phyloP scores from a whole-genome alignment of 2,888 invertebrate species.

The Lordiphosa fenestrarum region DNA sequence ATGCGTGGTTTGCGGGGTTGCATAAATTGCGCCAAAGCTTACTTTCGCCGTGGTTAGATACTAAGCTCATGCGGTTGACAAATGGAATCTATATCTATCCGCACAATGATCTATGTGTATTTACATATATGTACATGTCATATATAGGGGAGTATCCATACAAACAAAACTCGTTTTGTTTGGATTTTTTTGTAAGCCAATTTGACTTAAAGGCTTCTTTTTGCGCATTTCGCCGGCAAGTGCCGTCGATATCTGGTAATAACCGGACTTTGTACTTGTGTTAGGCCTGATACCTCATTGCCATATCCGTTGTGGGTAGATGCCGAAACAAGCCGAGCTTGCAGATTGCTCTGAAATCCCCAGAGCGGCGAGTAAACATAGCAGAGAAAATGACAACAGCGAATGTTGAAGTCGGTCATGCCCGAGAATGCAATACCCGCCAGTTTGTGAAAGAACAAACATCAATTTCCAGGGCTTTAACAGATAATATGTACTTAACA shows the following conservation, averaged over 20 bases:
- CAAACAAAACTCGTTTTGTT: slow-evolving; percentile 24
- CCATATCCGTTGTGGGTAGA: neutral
- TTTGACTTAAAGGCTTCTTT: slow-evolving; percentile 40
- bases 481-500: no score
- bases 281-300: slow-evolving; percentile 13
- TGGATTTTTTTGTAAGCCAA: slow-evolving; percentile 17
- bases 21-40: slow-evolving; percentile 5
- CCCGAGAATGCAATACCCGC: no score
- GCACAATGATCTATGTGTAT: slow-evolving; percentile 5
- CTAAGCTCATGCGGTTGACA: slow-evolving; percentile 27
- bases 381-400: no score
- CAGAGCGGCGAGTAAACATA: no score
- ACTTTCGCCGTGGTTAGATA: slow-evolving; percentile 17
- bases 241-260: slow-evolving; percentile 47
- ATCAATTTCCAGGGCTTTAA: no score
- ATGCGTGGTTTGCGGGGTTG: slow-evolving; percentile 6
- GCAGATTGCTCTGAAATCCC: no score
- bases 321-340: no score
- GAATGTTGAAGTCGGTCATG: no score
- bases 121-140: neutral
- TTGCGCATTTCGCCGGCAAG: slow-evolving; percentile 38
- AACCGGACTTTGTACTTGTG: slow-evolving; percentile 51
- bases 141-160: neutral
- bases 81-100: slow-evolving; percentile 28
- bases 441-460: no score